Evolutionary conservation across 2,113 vertebrate species (phyloP).

Genomic region (Helogale parvula): DNA sequence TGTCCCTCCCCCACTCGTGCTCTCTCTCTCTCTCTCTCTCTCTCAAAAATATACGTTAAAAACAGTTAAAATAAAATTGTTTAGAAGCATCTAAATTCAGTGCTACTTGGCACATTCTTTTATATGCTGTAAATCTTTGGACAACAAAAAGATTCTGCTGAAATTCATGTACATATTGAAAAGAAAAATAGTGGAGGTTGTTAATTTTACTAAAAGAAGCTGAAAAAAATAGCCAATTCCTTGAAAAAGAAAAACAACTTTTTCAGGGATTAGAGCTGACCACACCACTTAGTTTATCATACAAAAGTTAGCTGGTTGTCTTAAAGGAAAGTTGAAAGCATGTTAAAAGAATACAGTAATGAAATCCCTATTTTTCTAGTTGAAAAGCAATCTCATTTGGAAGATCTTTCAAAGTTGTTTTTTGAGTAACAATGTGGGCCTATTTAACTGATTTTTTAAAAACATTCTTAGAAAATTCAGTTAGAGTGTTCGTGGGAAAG

Average conservation of each 20-base stretch:
- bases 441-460: not conserved
- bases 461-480: constrained; percentile 23
- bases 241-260: not conserved
- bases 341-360: not conserved
- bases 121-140: constrained; percentile 3
- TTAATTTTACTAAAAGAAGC: constrained; percentile 13
- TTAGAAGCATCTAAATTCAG: constrained; percentile 3
- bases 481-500: not conserved
- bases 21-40: too few relatives aligned
- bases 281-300: not conserved
- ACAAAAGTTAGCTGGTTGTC: not conserved
- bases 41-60: too few relatives aligned
- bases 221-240: not conserved
- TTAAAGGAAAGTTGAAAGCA: constrained; percentile 2
- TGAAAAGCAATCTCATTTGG: constrained; percentile 21
- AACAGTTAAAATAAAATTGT: not conserved
- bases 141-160: not conserved
- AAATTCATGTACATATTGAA: not conserved
- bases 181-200: not conserved
- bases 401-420: not conserved
- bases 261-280: not conserved
- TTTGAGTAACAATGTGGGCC: not conserved
- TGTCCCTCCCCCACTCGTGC: too few relatives aligned
- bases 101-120: not conserved
- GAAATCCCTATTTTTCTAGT: not conserved